Conservation (phyloP, 2,113 vertebrate genomes). For the Andinoacara biseriatus region DNA sequence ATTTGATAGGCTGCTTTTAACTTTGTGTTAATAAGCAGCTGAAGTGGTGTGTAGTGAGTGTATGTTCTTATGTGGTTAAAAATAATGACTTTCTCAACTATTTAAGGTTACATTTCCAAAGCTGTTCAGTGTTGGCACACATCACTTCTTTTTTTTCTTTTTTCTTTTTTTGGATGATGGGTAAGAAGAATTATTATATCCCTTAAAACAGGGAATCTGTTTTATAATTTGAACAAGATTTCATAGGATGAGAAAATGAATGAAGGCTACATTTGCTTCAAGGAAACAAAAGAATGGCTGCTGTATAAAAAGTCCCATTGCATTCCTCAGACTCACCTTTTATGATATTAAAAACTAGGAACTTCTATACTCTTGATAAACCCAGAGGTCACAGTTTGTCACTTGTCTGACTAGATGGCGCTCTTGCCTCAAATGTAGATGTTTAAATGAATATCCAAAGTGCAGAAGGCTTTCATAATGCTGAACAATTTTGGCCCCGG, state of each 20-base stretch:
- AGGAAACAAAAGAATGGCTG: background rate
- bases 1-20: background rate
- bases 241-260: background rate
- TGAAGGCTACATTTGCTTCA: background rate
- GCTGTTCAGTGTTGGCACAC: background rate
- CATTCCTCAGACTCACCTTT: background rate
- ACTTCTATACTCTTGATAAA: background rate
- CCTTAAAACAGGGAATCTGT: background rate
- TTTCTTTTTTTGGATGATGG: background rate
- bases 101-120: background rate
- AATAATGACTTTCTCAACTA: too few species aligned
- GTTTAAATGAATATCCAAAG: background rate
- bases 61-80: too few species aligned
- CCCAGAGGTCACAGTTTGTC: background rate
- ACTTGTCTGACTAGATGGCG: constrained; percentile 13
- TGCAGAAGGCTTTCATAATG: background rate
- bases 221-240: background rate
- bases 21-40: background rate
- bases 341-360: background rate
- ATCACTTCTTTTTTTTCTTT: too few species aligned
- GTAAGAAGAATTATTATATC: too few species aligned
- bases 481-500: background rate
- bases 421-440: background rate
- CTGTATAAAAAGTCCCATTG: background rate
- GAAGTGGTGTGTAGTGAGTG: background rate